These are phyloP conservation scores for Peromyscus maniculatus DNA, from an alignment of 2,113 vertebrate species.

Conservation along the genomic window DNA sequence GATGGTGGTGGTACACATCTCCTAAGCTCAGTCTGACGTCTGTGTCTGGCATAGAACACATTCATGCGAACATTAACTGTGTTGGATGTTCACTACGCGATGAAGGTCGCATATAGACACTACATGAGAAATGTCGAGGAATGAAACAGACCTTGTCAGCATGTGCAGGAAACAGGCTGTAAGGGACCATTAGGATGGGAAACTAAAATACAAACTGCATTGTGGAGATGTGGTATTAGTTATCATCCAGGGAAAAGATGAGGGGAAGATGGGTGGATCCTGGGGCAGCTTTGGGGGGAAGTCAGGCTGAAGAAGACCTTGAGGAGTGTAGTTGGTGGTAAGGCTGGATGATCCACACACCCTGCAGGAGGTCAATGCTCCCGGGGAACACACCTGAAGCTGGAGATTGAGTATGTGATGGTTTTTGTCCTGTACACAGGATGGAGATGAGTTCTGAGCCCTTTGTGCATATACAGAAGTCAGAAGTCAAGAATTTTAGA, in stretches of 20 bases:
- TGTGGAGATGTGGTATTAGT: not conserved
- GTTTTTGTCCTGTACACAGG: not conserved
- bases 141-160: not conserved
- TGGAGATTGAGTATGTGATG: fast-evolving
- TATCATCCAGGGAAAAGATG: not conserved
- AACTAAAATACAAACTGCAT: not conserved
- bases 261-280: not conserved
- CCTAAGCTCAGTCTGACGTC: not conserved
- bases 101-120: not conserved
- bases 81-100: not conserved
- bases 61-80: not conserved
- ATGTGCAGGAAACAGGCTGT: no score
- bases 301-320: not conserved
- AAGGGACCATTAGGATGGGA: not conserved
- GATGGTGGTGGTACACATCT: no score
- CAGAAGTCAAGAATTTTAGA: not conserved
- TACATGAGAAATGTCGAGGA: not conserved
- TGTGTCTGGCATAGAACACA: not conserved
- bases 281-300: not conserved
- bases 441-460: not conserved
- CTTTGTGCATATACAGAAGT: not conserved
- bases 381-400: not conserved
- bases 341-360: not conserved
- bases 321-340: not conserved
- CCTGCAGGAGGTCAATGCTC: not conserved